Evolutionary conservation across 2,113 vertebrate genomes (phyloP).

Genomic region (Lasiurus cinereus): DNA sequence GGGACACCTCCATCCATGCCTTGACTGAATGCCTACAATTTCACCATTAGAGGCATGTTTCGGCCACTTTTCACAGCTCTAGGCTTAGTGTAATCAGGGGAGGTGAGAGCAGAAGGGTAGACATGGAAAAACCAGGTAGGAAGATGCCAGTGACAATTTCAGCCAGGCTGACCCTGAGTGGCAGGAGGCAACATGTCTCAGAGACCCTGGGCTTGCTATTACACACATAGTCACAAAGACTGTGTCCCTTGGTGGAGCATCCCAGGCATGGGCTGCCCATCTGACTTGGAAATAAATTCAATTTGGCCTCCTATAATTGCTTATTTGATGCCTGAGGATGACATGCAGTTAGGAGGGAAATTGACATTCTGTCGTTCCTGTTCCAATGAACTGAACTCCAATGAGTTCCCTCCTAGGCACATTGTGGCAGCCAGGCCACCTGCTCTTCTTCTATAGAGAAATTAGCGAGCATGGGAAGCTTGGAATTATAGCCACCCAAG

Average conservation of each 20-base stretch:
- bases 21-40: neutral
- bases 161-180: neutral
- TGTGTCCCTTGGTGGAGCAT: conserved; percentile 70
- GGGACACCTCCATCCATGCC: neutral
- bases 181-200: accelerated
- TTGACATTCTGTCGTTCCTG: conserved; percentile 88
- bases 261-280: conserved; percentile 73
- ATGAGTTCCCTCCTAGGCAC: conserved; percentile 82
- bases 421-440: conserved; percentile 65
- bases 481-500: conserved; percentile 81
- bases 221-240: neutral
- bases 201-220: neutral
- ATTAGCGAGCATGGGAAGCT: conserved; percentile 79
- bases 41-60: neutral
- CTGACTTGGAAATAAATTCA: conserved; percentile 86
- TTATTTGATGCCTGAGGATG: conserved; percentile 87
- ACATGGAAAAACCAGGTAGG: neutral
- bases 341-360: conserved; percentile 86
- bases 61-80: neutral
- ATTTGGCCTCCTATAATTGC: conserved; percentile 85
- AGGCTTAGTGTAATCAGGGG: neutral
- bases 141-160: neutral
- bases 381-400: conserved; percentile 83
- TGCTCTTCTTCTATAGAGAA: conserved; percentile 84
- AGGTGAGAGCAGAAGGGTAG: neutral